Evolutionary conservation across 2,888 invertebrate species (phyloP).

Genomic region (Caenorhabditis macrosperma): DNA sequence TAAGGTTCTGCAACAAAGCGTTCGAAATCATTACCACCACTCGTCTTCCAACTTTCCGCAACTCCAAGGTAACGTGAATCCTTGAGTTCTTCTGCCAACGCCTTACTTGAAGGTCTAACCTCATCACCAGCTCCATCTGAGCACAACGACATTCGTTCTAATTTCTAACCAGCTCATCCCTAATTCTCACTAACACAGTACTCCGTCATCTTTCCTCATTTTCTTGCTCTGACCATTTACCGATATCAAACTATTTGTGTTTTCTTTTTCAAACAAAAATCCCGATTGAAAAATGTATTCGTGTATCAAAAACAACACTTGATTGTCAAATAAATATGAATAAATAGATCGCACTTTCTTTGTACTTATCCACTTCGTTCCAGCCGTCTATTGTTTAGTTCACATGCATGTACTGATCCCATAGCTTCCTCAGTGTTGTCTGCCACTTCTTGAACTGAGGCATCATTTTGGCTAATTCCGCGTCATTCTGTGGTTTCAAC

Average conservation of each 20-base stretch:
- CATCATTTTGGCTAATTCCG: constrained; percentile 39
- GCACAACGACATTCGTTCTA: constrained; percentile 38
- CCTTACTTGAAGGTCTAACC: constrained; percentile 36
- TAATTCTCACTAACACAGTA: neutral
- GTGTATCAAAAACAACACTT: constrained; percentile 14
- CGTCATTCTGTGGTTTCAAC: constrained; percentile 41
- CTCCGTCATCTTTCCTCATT: constrained; percentile 5
- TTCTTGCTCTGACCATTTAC: constrained; percentile 25
- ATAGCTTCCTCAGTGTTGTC: constrained; percentile 40
- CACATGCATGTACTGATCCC: constrained; percentile 49
- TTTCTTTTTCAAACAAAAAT: constrained; percentile 5
- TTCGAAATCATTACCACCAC: constrained; percentile 75
- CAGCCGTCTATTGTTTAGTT: neutral
- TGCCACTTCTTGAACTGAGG: constrained; percentile 55
- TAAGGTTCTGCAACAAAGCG: constrained; percentile 77
- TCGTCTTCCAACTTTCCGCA: constrained; percentile 45
- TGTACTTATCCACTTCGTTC: neutral
- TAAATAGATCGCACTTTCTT: constrained; percentile 20
- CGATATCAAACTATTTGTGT: constrained; percentile 34
- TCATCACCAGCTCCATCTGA: constrained; percentile 44
- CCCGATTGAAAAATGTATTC: constrained; percentile 43
- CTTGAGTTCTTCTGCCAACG: neutral
- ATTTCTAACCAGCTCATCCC: constrained; percentile 14
- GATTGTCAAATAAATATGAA: constrained; percentile 33
- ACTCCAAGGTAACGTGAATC: constrained; percentile 45